Evolutionary conservation across 2,113 vertebrate species (phyloP).

Genomic region (Salvelinus namaycush): DNA sequence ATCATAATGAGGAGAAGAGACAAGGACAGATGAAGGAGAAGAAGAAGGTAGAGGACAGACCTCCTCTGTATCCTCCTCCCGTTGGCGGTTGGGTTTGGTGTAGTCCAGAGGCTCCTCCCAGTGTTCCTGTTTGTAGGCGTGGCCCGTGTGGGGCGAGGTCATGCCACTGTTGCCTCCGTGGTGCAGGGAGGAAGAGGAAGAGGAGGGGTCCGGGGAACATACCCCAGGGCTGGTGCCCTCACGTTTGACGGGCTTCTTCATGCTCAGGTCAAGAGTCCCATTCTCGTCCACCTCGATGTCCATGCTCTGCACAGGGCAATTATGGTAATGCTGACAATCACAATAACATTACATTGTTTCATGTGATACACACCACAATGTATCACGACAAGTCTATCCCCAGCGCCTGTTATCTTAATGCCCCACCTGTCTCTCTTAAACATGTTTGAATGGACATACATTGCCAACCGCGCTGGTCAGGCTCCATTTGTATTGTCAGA

Average conservation of each 20-base stretch:
- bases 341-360: not conserved
- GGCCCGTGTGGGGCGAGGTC: conserved; percentile 87
- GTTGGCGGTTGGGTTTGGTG: conserved; percentile 92
- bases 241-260: conserved; percentile 90
- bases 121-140: conserved; percentile 90
- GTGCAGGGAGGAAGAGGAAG: conserved; percentile 78
- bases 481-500: not conserved
- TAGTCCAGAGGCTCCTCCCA: conserved; percentile 97
- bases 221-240: conserved; percentile 85
- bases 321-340: no score
- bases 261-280: conserved; percentile 95
- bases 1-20: no score
- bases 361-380: no score
- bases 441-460: no score
- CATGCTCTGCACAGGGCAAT: conserved; percentile 74
- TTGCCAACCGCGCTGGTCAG: no score
- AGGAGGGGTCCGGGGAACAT: conserved; percentile 83
- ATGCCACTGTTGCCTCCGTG: conserved; percentile 86
- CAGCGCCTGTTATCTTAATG: no score
- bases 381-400: no score
- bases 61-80: conserved; percentile 94
- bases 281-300: conserved; percentile 98
- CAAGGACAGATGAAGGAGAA: no score
- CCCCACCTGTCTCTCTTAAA: no score
- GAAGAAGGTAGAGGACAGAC: conserved; percentile 64